Conservation (phyloP, 2,888 invertebrate genomes). For the Cabera pusaria region DNA sequence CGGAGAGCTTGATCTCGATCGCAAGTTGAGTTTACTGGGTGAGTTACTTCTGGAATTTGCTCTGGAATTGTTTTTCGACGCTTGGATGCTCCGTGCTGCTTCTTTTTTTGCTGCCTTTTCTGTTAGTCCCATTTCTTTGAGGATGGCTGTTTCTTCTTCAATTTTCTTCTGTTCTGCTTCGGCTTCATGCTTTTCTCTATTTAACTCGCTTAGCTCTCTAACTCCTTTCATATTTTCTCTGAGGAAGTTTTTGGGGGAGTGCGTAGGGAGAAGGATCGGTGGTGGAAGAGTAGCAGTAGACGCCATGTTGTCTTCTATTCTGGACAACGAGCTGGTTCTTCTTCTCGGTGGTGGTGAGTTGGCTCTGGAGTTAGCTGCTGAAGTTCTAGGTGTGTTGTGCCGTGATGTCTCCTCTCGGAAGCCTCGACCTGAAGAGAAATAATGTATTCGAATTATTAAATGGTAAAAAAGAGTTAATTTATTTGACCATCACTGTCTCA, state of each 20-base stretch:
- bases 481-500: too few species aligned
- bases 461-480: too few species aligned
- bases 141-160: constrained; percentile 73
- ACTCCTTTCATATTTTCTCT: constrained; percentile 77
- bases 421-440: constrained; percentile 74
- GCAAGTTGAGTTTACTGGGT: constrained; percentile 62
- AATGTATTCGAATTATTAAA: too few species aligned
- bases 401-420: constrained; percentile 80
- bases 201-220: constrained; percentile 73
- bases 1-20: constrained; percentile 74
- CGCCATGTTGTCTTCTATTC: constrained; percentile 73
- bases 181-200: constrained; percentile 75
- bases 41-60: constrained; percentile 59
- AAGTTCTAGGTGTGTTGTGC: constrained; percentile 79
- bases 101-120: constrained; percentile 57
- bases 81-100: constrained; percentile 46
- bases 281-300: constrained; percentile 55
- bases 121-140: constrained; percentile 74
- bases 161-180: constrained; percentile 66
- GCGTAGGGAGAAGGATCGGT: constrained; percentile 55
- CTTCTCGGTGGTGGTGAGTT: constrained; percentile 67
- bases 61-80: constrained; percentile 36
- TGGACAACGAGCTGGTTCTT: constrained; percentile 68
- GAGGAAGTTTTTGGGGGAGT: constrained; percentile 72
- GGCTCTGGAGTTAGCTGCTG: constrained; percentile 68